These are phyloP conservation scores for Listronotus bonariensis DNA, from an alignment of 1,140 invertebrate genomes.

Conservation along the genomic window DNA sequence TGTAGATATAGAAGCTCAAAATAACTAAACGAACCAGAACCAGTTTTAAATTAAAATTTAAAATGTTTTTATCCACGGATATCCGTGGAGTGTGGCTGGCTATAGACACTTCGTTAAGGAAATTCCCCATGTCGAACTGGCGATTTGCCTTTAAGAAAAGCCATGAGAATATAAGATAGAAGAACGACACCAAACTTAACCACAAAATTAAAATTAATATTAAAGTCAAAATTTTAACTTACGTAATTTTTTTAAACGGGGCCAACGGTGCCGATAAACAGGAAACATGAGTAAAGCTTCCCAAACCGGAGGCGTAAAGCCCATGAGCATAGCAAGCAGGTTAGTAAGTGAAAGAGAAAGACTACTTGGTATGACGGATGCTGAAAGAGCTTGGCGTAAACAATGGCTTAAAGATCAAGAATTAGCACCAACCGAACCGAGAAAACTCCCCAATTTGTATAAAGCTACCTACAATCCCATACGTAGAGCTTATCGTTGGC, in stretches of 20 bases:
- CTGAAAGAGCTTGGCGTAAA: slow-evolving; percentile 80
- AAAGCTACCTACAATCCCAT: slow-evolving; percentile 76
- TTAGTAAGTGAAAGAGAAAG: slow-evolving; percentile 75
- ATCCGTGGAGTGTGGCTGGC: too few relatives aligned
- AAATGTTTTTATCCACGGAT: too few relatives aligned
- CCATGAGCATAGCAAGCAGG: slow-evolving; percentile 76
- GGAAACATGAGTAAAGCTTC: slow-evolving; percentile 50
- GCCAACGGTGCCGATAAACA: background rate
- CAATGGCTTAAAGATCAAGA: slow-evolving; percentile 84
- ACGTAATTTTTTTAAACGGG: slow-evolving; percentile 12
- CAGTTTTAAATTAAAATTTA: too few relatives aligned
- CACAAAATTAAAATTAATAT: too few relatives aligned
- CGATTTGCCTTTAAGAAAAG: too few relatives aligned
- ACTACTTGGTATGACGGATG: slow-evolving; percentile 77
- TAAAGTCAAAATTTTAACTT: background rate
- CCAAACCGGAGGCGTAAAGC: slow-evolving; percentile 65
- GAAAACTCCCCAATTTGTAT: slow-evolving; percentile 68
- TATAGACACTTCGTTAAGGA: too few relatives aligned
- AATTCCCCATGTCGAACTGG: too few relatives aligned
- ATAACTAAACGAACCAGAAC: too few relatives aligned
- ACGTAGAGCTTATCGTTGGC: slow-evolving; percentile 72
- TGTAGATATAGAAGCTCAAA: too few relatives aligned
- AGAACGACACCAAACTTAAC: too few relatives aligned
- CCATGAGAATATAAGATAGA: too few relatives aligned
- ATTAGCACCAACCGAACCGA: slow-evolving; percentile 73